Base-by-base conservation (phyloP, 2,888 invertebrate species). In the Eupelmus urozonus region DNA sequence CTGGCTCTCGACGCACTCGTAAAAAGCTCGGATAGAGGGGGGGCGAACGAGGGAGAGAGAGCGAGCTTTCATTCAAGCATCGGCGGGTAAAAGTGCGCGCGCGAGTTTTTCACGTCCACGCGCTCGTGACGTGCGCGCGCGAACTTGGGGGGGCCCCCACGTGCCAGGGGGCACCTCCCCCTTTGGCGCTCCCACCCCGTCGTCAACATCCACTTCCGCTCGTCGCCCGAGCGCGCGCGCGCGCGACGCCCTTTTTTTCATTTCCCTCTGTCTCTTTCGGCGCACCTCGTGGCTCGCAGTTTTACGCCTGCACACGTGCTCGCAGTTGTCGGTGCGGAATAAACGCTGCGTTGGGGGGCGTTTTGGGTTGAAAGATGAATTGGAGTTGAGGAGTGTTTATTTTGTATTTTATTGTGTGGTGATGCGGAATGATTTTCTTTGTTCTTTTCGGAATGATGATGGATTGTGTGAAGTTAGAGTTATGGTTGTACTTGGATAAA, bases 21-120 rank as follows among this genome's bases (percentile, higher is more conserved):
- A 59, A 76, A 55, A 72, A 53, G 72, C 20, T 53, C 16, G 20
- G 27, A 23, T 34, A 76, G 40, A 55, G 55, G 13, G 55, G 16
- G 59, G 49, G 20, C 25, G 55, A 13, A 42, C 42, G 45, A 53
- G 59, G 34, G 71, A 11, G 51, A 7, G 69, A 25, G 67, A 40
- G 55, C 18, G 72, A 63, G 72, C 71, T 75, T 76, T 66, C 77
- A 75, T 74, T 70, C 78, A 79, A 49, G 57, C 73, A 65, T 70
- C 69, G 74, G 74, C 69, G 20, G 0, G 72, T 72, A 57, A 59
- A 65, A 76, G 65, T 45, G 70, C 40, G 34, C 49, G 55, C 34
- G 42, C 25, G 60, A 69, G 42, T 76, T 76, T 73, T 74, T 71
- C 65, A 34, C 57, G 11, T 34, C 23, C 45, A 5, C 49, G 20